A percentile compares a stretch with the other conserved stretches of the same genome.
These are phyloP conservation scores for Protula sp. DNA, from an alignment of 2,888 invertebrate species.

Conservation along the genomic window DNA sequence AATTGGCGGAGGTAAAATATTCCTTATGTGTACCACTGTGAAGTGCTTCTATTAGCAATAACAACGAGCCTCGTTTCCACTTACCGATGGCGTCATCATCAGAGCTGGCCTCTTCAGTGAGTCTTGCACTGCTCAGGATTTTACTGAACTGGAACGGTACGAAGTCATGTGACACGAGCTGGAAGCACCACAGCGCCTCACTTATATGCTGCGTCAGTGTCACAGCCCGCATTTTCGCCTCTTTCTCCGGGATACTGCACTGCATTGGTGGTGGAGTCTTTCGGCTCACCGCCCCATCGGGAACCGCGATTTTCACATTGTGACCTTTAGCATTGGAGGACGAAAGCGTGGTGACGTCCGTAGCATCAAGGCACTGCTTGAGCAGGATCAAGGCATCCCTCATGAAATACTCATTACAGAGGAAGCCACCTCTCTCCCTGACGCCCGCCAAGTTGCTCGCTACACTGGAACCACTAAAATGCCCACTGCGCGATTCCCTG, in stretches of 20 bases:
- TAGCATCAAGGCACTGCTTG: constrained; percentile 35
- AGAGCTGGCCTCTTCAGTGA: neutral
- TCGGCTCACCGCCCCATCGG: too few species aligned
- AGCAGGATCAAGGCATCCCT: constrained; percentile 40
- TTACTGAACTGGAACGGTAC: neutral
- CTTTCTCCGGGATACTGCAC: constrained; percentile 23
- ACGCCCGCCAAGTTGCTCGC: too few species aligned
- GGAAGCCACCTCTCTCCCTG: constrained; percentile 27
- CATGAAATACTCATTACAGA: constrained; percentile 37
- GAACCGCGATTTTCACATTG: too few species aligned
- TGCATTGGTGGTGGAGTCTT: too few species aligned
- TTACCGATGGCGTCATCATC: constrained; percentile 8
- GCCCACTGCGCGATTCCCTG: neutral
- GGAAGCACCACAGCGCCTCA: constrained; percentile 69
- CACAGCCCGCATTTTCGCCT: too few species aligned
- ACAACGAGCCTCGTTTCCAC: too few species aligned
- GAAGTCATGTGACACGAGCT: constrained; percentile 56
- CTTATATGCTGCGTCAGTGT: constrained; percentile 58
- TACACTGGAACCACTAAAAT: too few species aligned
- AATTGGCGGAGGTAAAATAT: too few species aligned
- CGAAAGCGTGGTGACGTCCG: too few species aligned
- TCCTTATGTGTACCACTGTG: too few species aligned
- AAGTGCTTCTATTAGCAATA: too few species aligned
- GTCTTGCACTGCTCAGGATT: constrained; percentile 1
- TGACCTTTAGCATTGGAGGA: too few species aligned